Conservation (phyloP, 2,113 vertebrate genomes). For the Edolisoma coerulescens region DNA sequence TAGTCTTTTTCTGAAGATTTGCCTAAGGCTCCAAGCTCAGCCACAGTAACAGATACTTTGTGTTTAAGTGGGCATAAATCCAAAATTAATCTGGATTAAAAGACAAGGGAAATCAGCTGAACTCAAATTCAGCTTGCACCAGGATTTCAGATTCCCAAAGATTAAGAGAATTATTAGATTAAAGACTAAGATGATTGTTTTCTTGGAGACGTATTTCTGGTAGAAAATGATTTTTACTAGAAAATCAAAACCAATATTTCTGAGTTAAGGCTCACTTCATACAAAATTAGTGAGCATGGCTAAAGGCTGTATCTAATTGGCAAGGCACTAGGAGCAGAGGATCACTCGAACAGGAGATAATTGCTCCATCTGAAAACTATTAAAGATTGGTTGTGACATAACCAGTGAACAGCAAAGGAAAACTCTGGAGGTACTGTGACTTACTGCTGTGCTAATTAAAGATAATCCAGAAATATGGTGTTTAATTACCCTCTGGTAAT, state of each 20-base stretch:
- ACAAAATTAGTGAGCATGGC: background rate
- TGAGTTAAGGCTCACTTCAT: slow-evolving; percentile 1
- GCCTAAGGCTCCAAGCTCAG: background rate
- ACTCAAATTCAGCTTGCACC: background rate
- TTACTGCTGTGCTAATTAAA: slow-evolving; percentile 4
- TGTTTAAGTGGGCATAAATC: background rate
- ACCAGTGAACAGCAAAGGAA: slow-evolving; percentile 37
- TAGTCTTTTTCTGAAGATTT: background rate
- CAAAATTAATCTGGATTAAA: background rate
- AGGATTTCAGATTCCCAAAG: background rate
- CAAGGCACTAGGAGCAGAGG: background rate
- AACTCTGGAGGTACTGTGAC: background rate
- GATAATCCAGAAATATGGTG: background rate
- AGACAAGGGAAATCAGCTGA: background rate
- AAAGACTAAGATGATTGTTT: background rate
- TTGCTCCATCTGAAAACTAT: slow-evolving; percentile 25
- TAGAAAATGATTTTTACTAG: background rate
- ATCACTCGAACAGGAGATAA: background rate
- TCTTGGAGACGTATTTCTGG: background rate
- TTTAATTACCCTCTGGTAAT: background rate
- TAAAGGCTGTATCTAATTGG: slow-evolving; percentile 7
- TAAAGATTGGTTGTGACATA: background rate
- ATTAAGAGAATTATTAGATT: background rate
- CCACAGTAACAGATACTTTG: background rate
- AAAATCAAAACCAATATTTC: background rate